Percentiles rank a stretch among this genome's conserved stretches.
These are phyloP conservation scores for Pegoplata infirma DNA, from an alignment of 2,888 invertebrate species.

Conservation along the genomic window DNA sequence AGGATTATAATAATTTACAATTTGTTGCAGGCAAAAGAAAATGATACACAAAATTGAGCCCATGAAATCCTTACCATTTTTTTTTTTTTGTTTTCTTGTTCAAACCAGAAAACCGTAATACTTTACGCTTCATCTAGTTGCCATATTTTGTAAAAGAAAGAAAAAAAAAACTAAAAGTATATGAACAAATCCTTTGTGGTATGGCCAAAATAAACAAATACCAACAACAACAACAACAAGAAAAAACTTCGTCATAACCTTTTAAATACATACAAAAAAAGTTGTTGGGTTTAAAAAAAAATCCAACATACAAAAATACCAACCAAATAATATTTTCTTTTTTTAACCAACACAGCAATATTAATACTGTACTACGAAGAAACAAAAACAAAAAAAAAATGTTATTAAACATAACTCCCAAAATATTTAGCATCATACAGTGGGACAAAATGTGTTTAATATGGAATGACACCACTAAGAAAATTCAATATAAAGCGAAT, in stretches of 20 bases:
- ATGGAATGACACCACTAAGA: no score
- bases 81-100: background rate
- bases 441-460: background rate
- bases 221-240: slow-evolving; percentile 33
- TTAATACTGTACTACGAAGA: slow-evolving; percentile 40
- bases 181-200: slow-evolving; percentile 55
- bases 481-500: no score
- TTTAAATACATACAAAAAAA: slow-evolving; percentile 18
- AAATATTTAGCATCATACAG: background rate
- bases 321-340: slow-evolving; percentile 2
- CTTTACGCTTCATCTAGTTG: slow-evolving; percentile 59
- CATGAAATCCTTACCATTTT: slow-evolving; percentile 29
- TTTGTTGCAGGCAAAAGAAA: slow-evolving; percentile 32
- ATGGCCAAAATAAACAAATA: slow-evolving; percentile 55
- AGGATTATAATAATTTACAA: slow-evolving; percentile 58
- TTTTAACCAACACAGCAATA: slow-evolving; percentile 7
- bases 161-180: slow-evolving; percentile 5
- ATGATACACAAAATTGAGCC: slow-evolving; percentile 23
- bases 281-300: background rate
- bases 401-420: background rate
- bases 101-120: slow-evolving; percentile 33
- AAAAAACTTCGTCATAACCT: slow-evolving; percentile 56
- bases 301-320: slow-evolving; percentile 9
- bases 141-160: slow-evolving; percentile 43
- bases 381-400: background rate